These are phyloP conservation scores for Ephestia elutella DNA, from an alignment of 1,140 invertebrate genomes.

Conservation along the genomic window DNA sequence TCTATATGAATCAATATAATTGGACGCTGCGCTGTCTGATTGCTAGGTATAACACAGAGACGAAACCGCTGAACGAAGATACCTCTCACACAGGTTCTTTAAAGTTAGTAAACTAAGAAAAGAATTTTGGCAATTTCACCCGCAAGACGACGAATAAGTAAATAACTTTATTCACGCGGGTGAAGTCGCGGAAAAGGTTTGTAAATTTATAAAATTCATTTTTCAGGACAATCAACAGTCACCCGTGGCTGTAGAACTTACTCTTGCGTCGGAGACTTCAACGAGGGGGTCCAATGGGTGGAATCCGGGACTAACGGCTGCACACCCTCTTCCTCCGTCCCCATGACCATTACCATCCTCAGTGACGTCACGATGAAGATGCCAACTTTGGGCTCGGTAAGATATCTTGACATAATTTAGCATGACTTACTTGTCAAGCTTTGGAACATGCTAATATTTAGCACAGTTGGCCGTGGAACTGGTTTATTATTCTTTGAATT, in stretches of 20 bases:
- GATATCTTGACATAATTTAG: background rate
- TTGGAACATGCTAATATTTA: background rate
- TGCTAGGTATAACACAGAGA: no score
- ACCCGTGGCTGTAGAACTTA: constrained; percentile 31
- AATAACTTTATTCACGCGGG: no score
- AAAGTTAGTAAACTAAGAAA: no score
- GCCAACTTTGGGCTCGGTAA: constrained; percentile 18
- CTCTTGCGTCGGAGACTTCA: constrained; percentile 57
- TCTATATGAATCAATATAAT: no score
- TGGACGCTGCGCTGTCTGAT: no score
- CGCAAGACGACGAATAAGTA: no score
- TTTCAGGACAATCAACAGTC: constrained; percentile 29
- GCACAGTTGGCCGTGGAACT: background rate
- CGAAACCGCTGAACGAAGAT: no score
- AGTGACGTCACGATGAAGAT: constrained; percentile 16
- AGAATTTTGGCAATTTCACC: no score
- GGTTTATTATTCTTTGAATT: background rate
- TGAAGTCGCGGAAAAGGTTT: no score
- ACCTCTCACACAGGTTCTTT: no score
- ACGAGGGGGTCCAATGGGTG: constrained; percentile 56
- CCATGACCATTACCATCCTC: background rate
- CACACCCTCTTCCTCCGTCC: constrained; percentile 1
- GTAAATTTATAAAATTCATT: no score
- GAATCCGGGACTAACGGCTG: constrained; percentile 31
- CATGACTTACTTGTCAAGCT: background rate